Evolutionary conservation across 1,140 invertebrate species (phyloP).

Genomic region (Epicauta chinensis): DNA sequence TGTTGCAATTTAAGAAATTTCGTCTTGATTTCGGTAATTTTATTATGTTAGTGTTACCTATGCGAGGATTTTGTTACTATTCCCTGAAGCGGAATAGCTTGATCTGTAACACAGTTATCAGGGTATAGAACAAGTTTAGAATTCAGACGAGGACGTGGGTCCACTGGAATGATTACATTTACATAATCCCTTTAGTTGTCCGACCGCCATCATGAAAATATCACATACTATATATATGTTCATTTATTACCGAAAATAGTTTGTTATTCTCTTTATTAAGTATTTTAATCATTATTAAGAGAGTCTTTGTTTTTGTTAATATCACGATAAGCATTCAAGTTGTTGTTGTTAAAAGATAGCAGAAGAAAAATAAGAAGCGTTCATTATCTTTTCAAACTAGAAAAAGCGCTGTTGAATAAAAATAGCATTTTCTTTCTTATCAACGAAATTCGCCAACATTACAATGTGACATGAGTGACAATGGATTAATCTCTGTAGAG

Average conservation of each 20-base stretch:
- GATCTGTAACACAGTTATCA: constrained; percentile 27
- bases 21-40: too few relatives aligned
- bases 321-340: too few relatives aligned
- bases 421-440: constrained; percentile 16
- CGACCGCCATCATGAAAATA: constrained; percentile 31
- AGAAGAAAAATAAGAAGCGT: too few relatives aligned
- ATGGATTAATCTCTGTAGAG: constrained; percentile 23
- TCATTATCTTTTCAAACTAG: too few relatives aligned
- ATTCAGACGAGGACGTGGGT: constrained; percentile 17
- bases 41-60: too few relatives aligned
- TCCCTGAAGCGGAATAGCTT: constrained; percentile 4
- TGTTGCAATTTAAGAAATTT: too few relatives aligned
- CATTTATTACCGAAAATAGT: constrained; percentile 31
- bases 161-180: constrained; percentile 36
- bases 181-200: constrained; percentile 32
- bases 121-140: constrained; percentile 21
- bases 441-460: constrained; percentile 18
- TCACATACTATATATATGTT: too few relatives aligned
- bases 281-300: too few relatives aligned
- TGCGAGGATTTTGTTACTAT: background rate
- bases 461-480: constrained; percentile 26
- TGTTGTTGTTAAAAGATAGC: too few relatives aligned
- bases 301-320: too few relatives aligned
- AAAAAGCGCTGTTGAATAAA: background rate
- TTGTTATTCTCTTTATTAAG: too few relatives aligned